phyloP scores from a whole-genome alignment of 2,797 vertebrate genomes.

The Bovichtus variegatus region DNA sequence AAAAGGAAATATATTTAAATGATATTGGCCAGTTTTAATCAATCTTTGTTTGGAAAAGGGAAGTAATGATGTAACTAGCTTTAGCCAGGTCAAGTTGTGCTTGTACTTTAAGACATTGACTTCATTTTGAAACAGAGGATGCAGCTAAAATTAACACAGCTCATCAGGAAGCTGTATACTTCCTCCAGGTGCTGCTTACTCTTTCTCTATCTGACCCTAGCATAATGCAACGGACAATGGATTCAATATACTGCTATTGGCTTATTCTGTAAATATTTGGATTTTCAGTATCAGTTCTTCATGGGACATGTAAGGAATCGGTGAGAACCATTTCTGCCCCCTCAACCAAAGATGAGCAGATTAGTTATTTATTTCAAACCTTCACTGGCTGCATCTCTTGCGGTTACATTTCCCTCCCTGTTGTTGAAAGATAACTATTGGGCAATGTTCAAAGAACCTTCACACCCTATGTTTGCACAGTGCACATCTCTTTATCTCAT shows the following conservation, averaged over 20 bases:
- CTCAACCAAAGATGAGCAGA: neutral
- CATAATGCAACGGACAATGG: neutral
- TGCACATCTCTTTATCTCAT: neutral
- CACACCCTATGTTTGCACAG: neutral
- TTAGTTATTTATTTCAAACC: neutral
- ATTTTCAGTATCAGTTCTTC: neutral
- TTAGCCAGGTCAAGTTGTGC: neutral
- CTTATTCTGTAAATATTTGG: neutral
- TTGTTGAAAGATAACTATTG: neutral
- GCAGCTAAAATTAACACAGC: constrained; percentile 63
- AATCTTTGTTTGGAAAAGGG: neutral
- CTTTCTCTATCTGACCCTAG: constrained; percentile 15
- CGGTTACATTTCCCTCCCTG: neutral
- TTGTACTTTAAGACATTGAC: constrained; percentile 22
- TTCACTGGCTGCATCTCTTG: neutral
- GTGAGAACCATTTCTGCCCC: neutral
- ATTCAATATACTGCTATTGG: neutral
- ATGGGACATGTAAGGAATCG: neutral
- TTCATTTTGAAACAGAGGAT: constrained; percentile 55
- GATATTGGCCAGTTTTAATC: neutral
- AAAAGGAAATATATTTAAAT: neutral
- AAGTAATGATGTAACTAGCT: neutral
- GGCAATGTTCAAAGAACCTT: neutral
- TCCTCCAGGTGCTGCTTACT: constrained; percentile 68
- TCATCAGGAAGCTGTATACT: constrained; percentile 57